These are phyloP conservation scores for Acinonyx jubatus DNA, from an alignment of 2,113 vertebrate species.

Conservation along the genomic window DNA sequence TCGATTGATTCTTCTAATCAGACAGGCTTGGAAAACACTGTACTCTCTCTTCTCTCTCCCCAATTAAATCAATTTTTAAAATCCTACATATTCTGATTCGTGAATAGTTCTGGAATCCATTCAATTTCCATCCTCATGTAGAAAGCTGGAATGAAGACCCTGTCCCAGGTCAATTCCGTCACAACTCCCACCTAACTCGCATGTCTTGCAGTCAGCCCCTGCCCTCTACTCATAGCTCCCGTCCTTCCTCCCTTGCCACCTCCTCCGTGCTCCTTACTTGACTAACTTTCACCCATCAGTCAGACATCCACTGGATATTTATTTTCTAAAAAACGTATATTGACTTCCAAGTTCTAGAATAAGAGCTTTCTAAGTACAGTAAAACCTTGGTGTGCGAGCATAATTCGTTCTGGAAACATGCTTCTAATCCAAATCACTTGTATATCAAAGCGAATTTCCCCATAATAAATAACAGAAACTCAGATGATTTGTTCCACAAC, in stretches of 20 bases:
- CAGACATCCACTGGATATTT: too few species aligned
- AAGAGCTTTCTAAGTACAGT: neutral
- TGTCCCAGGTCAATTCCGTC: fast-evolving
- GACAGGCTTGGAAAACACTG: neutral
- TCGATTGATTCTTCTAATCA: neutral
- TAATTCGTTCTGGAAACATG: too few species aligned
- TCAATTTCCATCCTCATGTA: neutral
- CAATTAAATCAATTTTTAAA: neutral
- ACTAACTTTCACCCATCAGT: too few species aligned
- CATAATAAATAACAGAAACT: too few species aligned
- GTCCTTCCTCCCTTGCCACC: too few species aligned
- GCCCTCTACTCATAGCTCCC: fast-evolving
- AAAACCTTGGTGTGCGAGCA: too few species aligned
- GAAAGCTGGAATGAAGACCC: neutral
- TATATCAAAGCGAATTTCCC: too few species aligned
- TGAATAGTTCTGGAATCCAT: neutral
- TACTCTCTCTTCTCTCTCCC: neutral
- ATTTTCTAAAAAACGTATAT: neutral
- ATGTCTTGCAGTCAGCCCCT: neutral
- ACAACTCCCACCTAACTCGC: too few species aligned
- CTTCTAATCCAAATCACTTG: too few species aligned
- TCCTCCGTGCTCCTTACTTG: neutral
- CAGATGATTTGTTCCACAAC: too few species aligned
- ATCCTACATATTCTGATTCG: neutral
- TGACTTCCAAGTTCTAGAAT: neutral